A percentile compares a stretch with the other conserved stretches of the same genome.
phyloP scores from a whole-genome alignment of 2,888 invertebrate species.

The Archips crataeganus region DNA sequence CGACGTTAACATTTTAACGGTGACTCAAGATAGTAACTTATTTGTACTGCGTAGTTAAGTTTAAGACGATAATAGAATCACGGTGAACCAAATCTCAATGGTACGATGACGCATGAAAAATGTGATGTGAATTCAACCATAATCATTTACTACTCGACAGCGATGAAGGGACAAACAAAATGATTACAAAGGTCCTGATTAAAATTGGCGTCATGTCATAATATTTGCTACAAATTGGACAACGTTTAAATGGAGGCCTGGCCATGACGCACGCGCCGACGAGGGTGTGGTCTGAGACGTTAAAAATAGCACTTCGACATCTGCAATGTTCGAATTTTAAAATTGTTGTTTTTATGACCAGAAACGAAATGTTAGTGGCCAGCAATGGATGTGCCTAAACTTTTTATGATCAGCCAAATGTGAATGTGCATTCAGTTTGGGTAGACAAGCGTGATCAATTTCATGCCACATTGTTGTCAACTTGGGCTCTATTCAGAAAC shows the following conservation, averaged over 20 bases:
- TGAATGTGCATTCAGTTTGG: background rate
- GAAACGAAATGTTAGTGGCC: constrained; percentile 2
- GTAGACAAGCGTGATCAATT: background rate
- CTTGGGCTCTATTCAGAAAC: background rate
- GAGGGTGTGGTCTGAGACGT: constrained; percentile 62
- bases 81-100: background rate
- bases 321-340: constrained; percentile 27
- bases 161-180: constrained; percentile 24
- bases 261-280: constrained; percentile 61
- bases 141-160: constrained; percentile 8
- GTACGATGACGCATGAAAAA: constrained; percentile 27
- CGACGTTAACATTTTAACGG: background rate
- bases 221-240: constrained; percentile 31
- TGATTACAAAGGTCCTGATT: constrained; percentile 24
- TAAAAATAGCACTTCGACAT: constrained; percentile 58
- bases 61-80: constrained; percentile 12
- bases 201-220: constrained; percentile 19
- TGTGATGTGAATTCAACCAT: background rate
- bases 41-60: constrained; percentile 21
- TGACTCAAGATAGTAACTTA: background rate
- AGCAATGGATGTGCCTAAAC: background rate
- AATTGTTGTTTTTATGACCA: background rate
- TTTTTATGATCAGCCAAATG: background rate
- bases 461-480: background rate
- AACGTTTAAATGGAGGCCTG: constrained; percentile 63